Conservation (phyloP, 2,113 vertebrate genomes). For the Cryptomyrus ogoouensis region DNA sequence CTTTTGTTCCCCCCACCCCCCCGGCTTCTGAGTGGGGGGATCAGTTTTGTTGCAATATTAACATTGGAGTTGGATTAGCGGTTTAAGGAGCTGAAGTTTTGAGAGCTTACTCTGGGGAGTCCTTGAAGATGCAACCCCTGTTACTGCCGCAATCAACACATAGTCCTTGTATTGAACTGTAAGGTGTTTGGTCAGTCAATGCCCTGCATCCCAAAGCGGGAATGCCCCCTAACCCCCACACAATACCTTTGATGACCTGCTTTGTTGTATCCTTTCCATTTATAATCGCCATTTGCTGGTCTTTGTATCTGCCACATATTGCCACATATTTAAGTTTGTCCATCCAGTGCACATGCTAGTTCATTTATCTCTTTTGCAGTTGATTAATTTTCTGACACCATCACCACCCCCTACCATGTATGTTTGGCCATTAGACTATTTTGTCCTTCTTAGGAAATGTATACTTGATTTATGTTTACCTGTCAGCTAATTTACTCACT, state of each 20-base stretch:
- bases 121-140: neutral
- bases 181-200: neutral
- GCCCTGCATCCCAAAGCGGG: neutral
- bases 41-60: neutral
- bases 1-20: neutral
- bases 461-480: neutral
- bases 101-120: neutral
- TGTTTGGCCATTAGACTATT: neutral
- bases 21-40: neutral
- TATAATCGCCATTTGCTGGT: neutral
- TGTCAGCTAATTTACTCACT: neutral
- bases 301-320: neutral
- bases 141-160: neutral
- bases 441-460: neutral
- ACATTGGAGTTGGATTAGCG: neutral
- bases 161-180: neutral
- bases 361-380: neutral
- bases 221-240: neutral
- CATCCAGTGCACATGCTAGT: neutral
- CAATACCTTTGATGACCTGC: neutral
- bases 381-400: neutral
- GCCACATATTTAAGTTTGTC: neutral
- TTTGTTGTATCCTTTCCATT: neutral
- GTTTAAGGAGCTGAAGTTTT: neutral
- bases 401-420: too few species aligned